Base-by-base conservation (phyloP, 2,113 vertebrate genomes). In the Sardina pilchardus region DNA sequence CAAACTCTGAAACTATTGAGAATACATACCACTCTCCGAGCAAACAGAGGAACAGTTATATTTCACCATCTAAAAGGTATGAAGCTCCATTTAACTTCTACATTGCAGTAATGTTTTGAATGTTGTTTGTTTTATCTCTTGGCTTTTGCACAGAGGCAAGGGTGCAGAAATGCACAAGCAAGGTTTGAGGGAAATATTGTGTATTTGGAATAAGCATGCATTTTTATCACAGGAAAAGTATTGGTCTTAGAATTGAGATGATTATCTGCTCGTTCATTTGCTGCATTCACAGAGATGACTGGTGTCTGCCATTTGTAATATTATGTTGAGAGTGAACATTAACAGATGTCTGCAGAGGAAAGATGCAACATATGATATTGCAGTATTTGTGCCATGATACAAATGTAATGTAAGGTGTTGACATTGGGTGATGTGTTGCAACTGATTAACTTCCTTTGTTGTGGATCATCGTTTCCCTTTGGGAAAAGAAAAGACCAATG, bases 1-100 rank as follows among this genome's bases (percentile, higher is more conserved):
- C 93, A 84, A 82, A 59, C 83, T 67, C 83, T 42, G 75, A 82
- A 53, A 93, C 89, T 12, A 89, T 91, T 1, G 95, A 96, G 82
- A 96, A 92, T 16, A 94, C 93, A 86, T 94, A 91, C 78, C 92
- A 93, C 80, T 94, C 94, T 0, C 94, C 94, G 16, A 94, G 94
- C 85, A 91, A 89, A 16, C 90, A 88, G 84, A 90, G 91, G 85
- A 93, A 89, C 80, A 75, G 83, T 48, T 90, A 90, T 26, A 86
- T 87, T 50, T 88, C 88, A 0, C 85, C 90, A 59, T 48, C 4
- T 82, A 88, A 93, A 88, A 93, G 94, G 95, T 96, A 93, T 44
- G 12, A 71, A 26, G 16, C 39, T 34, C 39, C 4, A 19, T 53
- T 83, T 85, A 67, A 26, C 81, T 84, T 84, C 39, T 4, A 39